Conservation (phyloP, 2,797 vertebrate genomes). For the Lindbergichthys nudifrons region DNA sequence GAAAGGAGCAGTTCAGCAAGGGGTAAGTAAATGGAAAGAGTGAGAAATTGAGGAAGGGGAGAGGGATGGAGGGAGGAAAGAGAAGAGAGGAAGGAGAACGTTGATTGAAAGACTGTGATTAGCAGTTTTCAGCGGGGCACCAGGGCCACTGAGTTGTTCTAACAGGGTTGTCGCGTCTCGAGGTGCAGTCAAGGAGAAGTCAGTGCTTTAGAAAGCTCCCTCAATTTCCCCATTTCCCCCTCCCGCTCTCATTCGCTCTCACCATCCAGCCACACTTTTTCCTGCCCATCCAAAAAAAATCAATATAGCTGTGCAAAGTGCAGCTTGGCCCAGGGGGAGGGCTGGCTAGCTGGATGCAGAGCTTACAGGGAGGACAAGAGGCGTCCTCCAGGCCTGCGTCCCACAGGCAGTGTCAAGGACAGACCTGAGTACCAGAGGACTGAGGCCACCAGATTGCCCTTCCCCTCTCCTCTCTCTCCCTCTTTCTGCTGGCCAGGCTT, state of each 20-base stretch:
- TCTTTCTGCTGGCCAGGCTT: conserved; percentile 52
- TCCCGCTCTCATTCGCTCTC: conserved; percentile 45
- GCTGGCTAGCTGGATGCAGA: conserved; percentile 58
- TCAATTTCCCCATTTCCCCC: conserved; percentile 58
- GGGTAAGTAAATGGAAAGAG: conserved; percentile 51
- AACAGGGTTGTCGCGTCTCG: conserved; percentile 74
- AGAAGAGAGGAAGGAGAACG: conserved; percentile 51
- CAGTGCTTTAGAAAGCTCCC: conserved; percentile 77
- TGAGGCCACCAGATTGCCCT: conserved; percentile 58
- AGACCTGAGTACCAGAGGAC: conserved; percentile 80
- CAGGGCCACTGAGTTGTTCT: conserved; percentile 72
- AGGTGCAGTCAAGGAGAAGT: conserved; percentile 85
- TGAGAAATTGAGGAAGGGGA: conserved; percentile 55
- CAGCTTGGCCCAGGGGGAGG: conserved; percentile 78
- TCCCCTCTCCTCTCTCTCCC: conserved; percentile 58
- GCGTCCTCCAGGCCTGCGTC: conserved; percentile 74
- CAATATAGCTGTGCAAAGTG: conserved; percentile 87
- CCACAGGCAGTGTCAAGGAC: conserved; percentile 85
- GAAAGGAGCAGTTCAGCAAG: conserved; percentile 51
- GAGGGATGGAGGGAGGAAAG: conserved; percentile 33
- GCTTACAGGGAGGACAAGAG: conserved; percentile 68
- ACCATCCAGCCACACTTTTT: conserved; percentile 72
- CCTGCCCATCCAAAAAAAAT: conserved; percentile 83
- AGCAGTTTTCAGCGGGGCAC: conserved; percentile 73
- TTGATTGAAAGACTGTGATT: conserved; percentile 84